Base-by-base conservation (phyloP, 2,113 vertebrate species). In the Eretmochelys imbricata region DNA sequence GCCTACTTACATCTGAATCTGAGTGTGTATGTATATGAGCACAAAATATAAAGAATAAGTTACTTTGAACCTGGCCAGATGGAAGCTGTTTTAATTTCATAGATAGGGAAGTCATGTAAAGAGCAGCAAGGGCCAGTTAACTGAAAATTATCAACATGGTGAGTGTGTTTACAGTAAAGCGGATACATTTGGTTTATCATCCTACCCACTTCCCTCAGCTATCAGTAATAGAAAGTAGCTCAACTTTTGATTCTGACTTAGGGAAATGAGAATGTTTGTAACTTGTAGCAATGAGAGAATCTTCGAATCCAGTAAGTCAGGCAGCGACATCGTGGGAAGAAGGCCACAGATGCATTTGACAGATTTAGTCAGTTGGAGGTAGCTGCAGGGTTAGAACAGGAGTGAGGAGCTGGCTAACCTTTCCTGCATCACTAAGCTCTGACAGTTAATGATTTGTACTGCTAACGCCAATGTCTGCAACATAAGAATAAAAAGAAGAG, bases 341-440 rank as follows among this genome's bases (percentile, higher is more conserved):
- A 27, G 48, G 10, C 2, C 57, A 19, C 14, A 42, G 14, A 27
- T 1, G 46, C 38, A 49, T 49, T 22, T 7, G 1, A 6, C 80
- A 13, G 62, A 78, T 54, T 13, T 1, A 5, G 38, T 31, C 53
- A 6, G 27, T 2, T 59, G 84, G 83, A 57, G 49, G 62, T 31
- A 38, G 83, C 76, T 14, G 75, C 55, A n/a, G 6, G 22, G 62
- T 69, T n/a, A 19, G 62, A 69, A 62, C 57, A 62, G 42, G 72
- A 24, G 22, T 22, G 19, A 38, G 20, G 72, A 42, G 80, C 89
- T 38, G 84, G 12, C 38, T 7, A 59, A 80, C 38, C 38, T 84
- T 22, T 25, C 42, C 42, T 0, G 0, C n/a, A 80, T 22, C 6
- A 0, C 82, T 1, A 16, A 4, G 1, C n/a, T 51, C 50, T 79